Base-by-base conservation (phyloP, 30 jellyfish, hydroid and myxozoan genomes). In the Nemopilema nomurai region DNA sequence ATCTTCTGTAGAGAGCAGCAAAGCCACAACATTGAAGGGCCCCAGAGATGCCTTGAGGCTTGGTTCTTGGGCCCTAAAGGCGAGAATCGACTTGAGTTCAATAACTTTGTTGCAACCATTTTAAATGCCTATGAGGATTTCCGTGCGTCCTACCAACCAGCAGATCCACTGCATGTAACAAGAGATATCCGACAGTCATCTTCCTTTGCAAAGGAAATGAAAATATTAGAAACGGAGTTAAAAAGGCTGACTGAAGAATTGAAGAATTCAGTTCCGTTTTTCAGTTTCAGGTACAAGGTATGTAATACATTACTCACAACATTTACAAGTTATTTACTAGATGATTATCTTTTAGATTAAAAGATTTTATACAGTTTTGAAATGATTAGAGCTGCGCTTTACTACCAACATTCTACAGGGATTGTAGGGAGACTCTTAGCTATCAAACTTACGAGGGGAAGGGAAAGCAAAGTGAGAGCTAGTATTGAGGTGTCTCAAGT, bases 31-130 rank as follows among this genome's bases (percentile, higher is more conserved):
- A 16, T 27, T 0, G n/a, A 80, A 0, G 83, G 79, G 69, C 96
- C 63, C 32, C 79, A 92, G 91, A 33, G 83, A 0, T 33, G 93
- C 49, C 49, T 87, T 28, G 92, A 92, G 1, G 92, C 84, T 7
- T 87, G 96, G 96, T 87, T 87, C 69, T 89, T 87, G 25, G 96
- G 96, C 26, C 96, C 96, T 28, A 90, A 80, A 31, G 86, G 92
- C 22, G 96, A 87, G 72, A 87, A 87, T 62, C 88, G 96, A 29
- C 82, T 32, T 3, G 74, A 64, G 16, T 80, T 87, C 18, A 87
- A 79, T 33, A 52, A 53, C 4, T 74, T 87, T 26, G 87, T 70
- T 16, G 41, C 49, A 29, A 28, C 69, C 1, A 73, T 77, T 4
- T 62, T 87, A 26, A 71, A 87, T 67, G 74, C 32, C 30, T 71